Conservation (phyloP, 2,113 vertebrate genomes). For the Capreolus pygargus region DNA sequence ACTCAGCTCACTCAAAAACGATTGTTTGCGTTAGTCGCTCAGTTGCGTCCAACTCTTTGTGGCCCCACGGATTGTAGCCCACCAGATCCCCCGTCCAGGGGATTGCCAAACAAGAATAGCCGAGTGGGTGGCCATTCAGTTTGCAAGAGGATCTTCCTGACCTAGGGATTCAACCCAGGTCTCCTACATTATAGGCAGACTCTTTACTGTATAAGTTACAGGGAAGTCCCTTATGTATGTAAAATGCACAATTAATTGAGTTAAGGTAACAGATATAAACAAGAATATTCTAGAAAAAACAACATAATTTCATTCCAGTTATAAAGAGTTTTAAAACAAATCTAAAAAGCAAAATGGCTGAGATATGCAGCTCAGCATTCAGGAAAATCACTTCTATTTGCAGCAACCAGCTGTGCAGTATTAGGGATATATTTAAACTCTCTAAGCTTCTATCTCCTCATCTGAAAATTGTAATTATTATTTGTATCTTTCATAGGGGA, state of each 20-base stretch:
- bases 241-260: not conserved
- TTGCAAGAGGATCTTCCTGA: rapidly evolving
- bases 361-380: not conserved
- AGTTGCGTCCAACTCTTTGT: rapidly evolving
- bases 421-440: not conserved
- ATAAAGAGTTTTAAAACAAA: not conserved
- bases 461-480: not conserved
- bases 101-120: not conserved
- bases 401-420: not conserved
- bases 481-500: not conserved
- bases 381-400: not conserved
- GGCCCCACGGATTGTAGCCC: not conserved
- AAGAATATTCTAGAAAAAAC: not conserved
- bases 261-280: not conserved
- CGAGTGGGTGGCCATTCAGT: not conserved
- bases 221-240: not conserved
- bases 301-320: not conserved
- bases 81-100: not conserved
- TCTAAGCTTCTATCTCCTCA: not conserved
- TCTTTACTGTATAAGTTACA: not conserved
- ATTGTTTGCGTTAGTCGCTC: not conserved
- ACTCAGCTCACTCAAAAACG: not conserved
- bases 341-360: rapidly evolving
- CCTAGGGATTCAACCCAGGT: not conserved
- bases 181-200: not conserved